Conservation (phyloP, 2,113 vertebrate genomes). For the Limnothrissa miodon region DNA sequence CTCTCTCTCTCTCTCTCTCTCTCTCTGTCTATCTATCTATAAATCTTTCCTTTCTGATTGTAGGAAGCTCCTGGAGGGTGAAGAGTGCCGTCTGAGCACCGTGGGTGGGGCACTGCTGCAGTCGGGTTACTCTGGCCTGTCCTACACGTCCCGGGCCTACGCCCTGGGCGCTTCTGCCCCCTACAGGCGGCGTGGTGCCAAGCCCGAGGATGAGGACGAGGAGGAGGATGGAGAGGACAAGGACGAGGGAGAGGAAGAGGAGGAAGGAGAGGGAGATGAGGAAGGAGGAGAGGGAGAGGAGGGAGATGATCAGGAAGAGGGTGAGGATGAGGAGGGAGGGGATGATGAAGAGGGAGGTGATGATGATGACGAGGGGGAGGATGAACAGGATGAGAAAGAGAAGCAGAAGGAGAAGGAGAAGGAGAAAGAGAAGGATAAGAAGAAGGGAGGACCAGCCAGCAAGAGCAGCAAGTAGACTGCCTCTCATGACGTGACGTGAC, state of each 20-base stretch:
- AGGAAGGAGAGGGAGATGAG: constrained; percentile 26
- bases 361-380: constrained; percentile 26
- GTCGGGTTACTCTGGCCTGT: constrained; percentile 67
- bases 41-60: background rate
- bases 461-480: constrained; percentile 70
- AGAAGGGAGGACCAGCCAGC: constrained; percentile 54
- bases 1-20: background rate
- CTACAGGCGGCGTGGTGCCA: constrained; percentile 64
- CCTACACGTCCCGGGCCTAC: constrained; percentile 67
- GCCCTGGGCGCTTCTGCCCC: constrained; percentile 49
- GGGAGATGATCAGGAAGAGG: constrained; percentile 43
- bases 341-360: constrained; percentile 28
- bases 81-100: constrained; percentile 77
- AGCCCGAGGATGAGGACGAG: constrained; percentile 66
- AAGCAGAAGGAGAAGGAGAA: constrained; percentile 38
- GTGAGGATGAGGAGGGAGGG: constrained; percentile 38
- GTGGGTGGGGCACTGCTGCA: constrained; percentile 66
- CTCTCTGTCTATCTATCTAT: constrained; percentile 12
- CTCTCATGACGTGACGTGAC: constrained; percentile 35
- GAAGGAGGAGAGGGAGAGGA: constrained; percentile 47
- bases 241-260: constrained; percentile 45
- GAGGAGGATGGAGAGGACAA: constrained; percentile 53
- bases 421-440: constrained; percentile 52
- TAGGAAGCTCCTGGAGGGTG: constrained; percentile 82
- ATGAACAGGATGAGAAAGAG: constrained; percentile 36